Base-by-base conservation (phyloP, 1,140 invertebrate species). In the Dendroctonus ponderosae region DNA sequence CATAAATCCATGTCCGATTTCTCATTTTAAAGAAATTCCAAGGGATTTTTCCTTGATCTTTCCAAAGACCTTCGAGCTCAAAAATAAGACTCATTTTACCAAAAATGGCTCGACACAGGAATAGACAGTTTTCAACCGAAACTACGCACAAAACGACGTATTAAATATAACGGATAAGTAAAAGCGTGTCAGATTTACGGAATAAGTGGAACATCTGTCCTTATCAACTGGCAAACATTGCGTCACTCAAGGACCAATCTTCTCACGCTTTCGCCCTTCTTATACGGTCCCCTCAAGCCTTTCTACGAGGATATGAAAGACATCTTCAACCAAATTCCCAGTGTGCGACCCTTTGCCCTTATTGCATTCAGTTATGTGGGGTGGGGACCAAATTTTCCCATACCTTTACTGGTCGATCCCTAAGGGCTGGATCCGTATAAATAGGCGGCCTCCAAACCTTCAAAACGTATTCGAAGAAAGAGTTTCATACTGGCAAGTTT, bases 391-490 rank as follows among this genome's bases (percentile, higher is more conserved):
- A 38, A 54, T 26, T 52, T 67, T 67, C 65, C 43, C 65, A 62
- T 67, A 62, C 57, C 65, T 67, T 66, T 11, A 50, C 44, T 14
- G 7, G 15, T 0, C 6, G 38, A 11, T 53, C 50, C 44, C 48
- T n/a, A 41, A 50, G 65, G 65, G 65, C 61, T 61, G 65, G 48
- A 9, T 54, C 57, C 12, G 38, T 67, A 67, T 67, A 67, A 40
- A 67, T 50, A 53, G 37, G 38, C 6, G 57, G 43, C 48, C 40
- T 6, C 5, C 5, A 52, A 11, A 41, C 7, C 8, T n/a, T n/a
- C 43, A 53, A 53, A 63, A 41, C 61, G 41, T 39, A 63, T 63
- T 63, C 50, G 49, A 52, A 14, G 43, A 38, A 38, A 52, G 11
- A n/a, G 14, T 41, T 15, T 26, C 26, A 26, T 26, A 26, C 26